phyloP scores from a whole-genome alignment of 1,140 invertebrate genomes.

The Penaeus vannamei region DNA sequence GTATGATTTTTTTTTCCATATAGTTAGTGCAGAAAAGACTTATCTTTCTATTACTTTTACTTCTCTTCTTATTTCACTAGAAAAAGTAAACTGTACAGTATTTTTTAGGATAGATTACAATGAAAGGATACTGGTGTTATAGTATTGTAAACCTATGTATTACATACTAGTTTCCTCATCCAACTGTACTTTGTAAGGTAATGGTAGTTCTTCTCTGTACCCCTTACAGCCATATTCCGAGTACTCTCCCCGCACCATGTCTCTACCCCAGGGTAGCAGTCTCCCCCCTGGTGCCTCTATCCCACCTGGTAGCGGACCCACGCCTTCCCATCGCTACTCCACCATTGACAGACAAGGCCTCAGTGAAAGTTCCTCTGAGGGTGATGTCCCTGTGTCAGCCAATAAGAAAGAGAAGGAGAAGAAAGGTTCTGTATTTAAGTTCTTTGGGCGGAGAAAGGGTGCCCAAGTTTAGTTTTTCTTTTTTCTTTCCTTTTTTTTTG shows the following conservation, averaged over 20 bases:
- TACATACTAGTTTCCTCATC: too few species aligned
- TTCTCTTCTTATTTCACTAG: too few species aligned
- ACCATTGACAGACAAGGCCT: slow-evolving; percentile 60
- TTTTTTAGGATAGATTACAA: too few species aligned
- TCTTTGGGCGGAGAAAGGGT: slow-evolving; percentile 64
- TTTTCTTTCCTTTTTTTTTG: slow-evolving; percentile 35
- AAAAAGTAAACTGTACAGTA: too few species aligned
- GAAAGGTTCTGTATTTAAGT: slow-evolving; percentile 64
- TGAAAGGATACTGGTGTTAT: too few species aligned
- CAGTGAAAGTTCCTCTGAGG: slow-evolving; percentile 70
- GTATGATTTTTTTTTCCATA: too few species aligned
- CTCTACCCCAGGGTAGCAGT: slow-evolving; percentile 68
- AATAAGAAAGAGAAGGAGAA: slow-evolving; percentile 67
- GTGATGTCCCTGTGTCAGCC: slow-evolving; percentile 68
- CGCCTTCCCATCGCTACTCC: slow-evolving; percentile 47
- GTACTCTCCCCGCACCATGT: slow-evolving; percentile 61
- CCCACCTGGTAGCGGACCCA: slow-evolving; percentile 45
- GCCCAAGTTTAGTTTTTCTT: slow-evolving; percentile 64
- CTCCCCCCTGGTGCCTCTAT: slow-evolving; percentile 63
- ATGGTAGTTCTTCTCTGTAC: too few species aligned
- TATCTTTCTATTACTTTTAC: too few species aligned
- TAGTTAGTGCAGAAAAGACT: too few species aligned
- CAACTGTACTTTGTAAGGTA: too few species aligned
- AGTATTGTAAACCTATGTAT: too few species aligned
- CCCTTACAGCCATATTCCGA: slow-evolving; percentile 59